Evolutionary conservation across 2,888 invertebrate genomes (phyloP), one percentile per base, ranked within the genome.

Genomic region (Amitus sp.): DNA sequence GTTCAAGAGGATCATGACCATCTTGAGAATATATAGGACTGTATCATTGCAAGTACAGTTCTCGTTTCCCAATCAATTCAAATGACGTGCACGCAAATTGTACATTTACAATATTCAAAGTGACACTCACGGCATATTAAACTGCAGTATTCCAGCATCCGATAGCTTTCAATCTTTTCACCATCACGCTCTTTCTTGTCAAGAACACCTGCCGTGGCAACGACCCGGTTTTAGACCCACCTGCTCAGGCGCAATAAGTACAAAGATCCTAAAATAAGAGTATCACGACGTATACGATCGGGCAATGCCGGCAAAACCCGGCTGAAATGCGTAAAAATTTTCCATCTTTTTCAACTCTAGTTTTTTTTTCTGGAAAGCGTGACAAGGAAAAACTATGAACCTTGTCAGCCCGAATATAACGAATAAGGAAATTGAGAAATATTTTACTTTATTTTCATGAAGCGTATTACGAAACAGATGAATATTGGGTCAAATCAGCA

Each of bases 121-220:
- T 42, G 42, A 39, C 49, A 46, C 12, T 15, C 13, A 12, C 27
- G 3, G 33, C 43, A 19, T 43, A 28, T 18, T 20, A 20, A 48
- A 33, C 43, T 37, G 34, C 23, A 20, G 28, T 17, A n/a, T n/a
- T n/a, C n/a, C 48, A 17, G 68, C 66, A 62, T 65, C 66, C 59
- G 61, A 67, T 62, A 65, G 60, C 59, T 55, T 54, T 63, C 59
- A 65, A 40, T 48, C n/a, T 20, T 42, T 52, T 51, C 47, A 33
- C 18, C 65, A 58, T 53, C 65, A 17, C 33, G 67, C 57, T 55
- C 66, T 27, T 40, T 68, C 69, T 66, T 66, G 42, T 34, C 65
- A 64, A 63, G 65, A 69, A 60, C 76, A 76, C 76, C 75, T 76
- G 76, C 75, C 65, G 63, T 47, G 43, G 46, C 19, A 49, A 47